Percentiles rank a stretch among this genome's conserved stretches.
phyloP scores from a whole-genome alignment of 2,797 vertebrate genomes.

The Tachyglossus aculeatus region DNA sequence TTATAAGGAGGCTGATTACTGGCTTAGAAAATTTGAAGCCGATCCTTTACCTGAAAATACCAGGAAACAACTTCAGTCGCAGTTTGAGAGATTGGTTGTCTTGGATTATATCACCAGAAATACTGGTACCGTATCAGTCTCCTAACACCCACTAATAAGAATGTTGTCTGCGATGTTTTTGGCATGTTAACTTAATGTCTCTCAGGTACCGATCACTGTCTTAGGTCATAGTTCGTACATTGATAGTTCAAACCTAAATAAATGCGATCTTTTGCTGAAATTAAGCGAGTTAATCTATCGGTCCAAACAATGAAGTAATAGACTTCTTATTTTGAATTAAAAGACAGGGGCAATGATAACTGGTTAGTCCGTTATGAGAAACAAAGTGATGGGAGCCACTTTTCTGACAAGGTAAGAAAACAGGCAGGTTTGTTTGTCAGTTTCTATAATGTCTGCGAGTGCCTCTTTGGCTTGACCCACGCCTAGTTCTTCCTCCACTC shows the following conservation, averaged over 20 bases:
- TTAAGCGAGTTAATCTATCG: neutral
- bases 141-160: no score
- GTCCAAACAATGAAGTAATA: constrained; percentile 18
- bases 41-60: constrained; percentile 96
- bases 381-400: constrained; percentile 70
- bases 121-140: constrained; percentile 88
- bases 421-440: neutral
- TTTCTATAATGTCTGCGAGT: neutral
- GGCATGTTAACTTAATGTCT: neutral
- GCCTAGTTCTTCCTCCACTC: neutral
- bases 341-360: constrained; percentile 98
- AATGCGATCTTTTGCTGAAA: neutral
- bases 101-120: constrained; percentile 97
- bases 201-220: rapidly evolving
- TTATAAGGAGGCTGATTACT: constrained; percentile 94
- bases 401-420: constrained; percentile 77
- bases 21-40: constrained; percentile 96
- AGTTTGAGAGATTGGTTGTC: constrained; percentile 94
- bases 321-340: constrained; percentile 34
- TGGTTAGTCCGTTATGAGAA: constrained; percentile 96
- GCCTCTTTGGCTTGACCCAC: neutral
- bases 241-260: no score
- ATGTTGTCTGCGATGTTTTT: neutral
- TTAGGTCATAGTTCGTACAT: neutral
- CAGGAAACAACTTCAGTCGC: constrained; percentile 94